Evolutionary conservation across 2,797 vertebrate species (phyloP).

Genomic region (Crenichthys baileyi): DNA sequence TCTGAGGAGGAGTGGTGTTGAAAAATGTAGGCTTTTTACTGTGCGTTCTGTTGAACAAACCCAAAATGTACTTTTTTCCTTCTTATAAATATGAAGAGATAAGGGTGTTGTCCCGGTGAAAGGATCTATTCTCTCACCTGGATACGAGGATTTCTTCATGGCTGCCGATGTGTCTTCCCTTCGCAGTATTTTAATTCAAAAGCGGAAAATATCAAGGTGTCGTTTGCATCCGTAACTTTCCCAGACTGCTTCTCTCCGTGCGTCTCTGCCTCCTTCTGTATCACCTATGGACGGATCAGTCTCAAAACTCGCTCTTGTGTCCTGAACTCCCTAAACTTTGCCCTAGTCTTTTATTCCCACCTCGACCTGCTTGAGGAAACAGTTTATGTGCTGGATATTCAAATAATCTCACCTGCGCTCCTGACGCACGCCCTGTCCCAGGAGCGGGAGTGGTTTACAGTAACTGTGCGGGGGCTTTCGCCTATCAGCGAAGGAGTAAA

Average conservation of each 20-base stretch:
- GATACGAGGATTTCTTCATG: conserved; percentile 72
- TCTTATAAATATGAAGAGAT: neutral
- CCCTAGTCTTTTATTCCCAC: conserved; percentile 20
- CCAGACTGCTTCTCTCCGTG: conserved; percentile 11
- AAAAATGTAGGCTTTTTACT: neutral
- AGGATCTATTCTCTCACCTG: conserved; percentile 54
- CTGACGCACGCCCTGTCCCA: conserved; percentile 65
- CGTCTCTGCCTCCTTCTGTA: neutral
- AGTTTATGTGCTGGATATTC: conserved; percentile 41
- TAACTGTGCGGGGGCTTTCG: conserved; percentile 22
- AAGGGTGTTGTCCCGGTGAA: neutral
- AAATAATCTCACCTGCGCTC: conserved; percentile 69
- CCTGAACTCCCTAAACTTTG: conserved; percentile 9
- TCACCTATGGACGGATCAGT: conserved; percentile 13
- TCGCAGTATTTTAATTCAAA: neutral
- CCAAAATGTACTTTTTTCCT: neutral
- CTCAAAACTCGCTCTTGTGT: conserved; percentile 18
- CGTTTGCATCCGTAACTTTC: conserved; percentile 49
- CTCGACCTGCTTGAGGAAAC: conserved; percentile 30
- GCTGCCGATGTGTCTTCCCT: conserved; percentile 25
- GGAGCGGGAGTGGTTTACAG: conserved; percentile 71
- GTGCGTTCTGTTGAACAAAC: conserved; percentile 26
- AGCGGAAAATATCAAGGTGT: conserved; percentile 11
- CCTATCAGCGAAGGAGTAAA: conserved; percentile 22
- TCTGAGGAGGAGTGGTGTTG: neutral